These are phyloP conservation scores for Piliocolobus tephrosceles DNA, from an alignment of 2,113 vertebrate species.

Conservation along the genomic window DNA sequence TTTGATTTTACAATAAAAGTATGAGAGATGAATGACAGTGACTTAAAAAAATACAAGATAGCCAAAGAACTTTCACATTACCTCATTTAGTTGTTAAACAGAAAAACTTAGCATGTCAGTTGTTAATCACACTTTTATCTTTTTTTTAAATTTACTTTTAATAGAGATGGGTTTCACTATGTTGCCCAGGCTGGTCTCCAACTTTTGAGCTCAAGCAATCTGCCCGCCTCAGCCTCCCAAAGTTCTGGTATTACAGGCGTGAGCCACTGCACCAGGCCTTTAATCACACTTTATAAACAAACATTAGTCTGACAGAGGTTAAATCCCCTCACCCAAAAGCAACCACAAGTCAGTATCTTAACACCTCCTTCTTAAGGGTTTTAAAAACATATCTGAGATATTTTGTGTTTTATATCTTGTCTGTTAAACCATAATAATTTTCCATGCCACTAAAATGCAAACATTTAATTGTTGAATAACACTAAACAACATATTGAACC, in stretches of 20 bases:
- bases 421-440: background rate
- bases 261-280: too few species aligned
- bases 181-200: too few species aligned
- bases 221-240: too few species aligned
- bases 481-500: background rate
- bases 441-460: background rate
- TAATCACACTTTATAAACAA: background rate
- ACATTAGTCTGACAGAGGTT: background rate
- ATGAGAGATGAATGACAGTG: background rate
- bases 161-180: too few species aligned
- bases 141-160: too few species aligned
- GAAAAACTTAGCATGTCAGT: background rate
- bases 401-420: background rate
- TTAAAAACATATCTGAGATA: slow-evolving; percentile 12
- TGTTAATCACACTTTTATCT: background rate
- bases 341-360: slow-evolving; percentile 27
- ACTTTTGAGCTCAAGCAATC: too few species aligned
- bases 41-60: slow-evolving; percentile 7
- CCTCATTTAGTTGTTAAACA: slow-evolving; percentile 19
- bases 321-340: background rate
- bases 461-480: background rate
- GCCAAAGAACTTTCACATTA: slow-evolving; percentile 17
- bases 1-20: slow-evolving; percentile 31
- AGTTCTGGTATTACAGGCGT: too few species aligned
- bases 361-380: background rate